phyloP scores from a whole-genome alignment of 1,140 invertebrate genomes.

The Microplitis demolitor region DNA sequence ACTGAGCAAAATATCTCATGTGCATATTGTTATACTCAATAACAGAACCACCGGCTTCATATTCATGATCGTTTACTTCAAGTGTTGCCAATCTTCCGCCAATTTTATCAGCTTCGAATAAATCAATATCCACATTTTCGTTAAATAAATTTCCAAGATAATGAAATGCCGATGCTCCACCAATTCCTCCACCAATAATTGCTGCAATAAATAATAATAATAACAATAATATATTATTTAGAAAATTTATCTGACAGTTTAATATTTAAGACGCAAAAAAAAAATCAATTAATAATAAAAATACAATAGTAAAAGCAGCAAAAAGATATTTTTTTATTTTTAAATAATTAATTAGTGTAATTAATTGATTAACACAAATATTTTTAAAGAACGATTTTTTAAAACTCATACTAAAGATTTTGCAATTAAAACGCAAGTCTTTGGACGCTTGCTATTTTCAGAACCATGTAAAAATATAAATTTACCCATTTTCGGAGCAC shows the following conservation, averaged over 20 bases:
- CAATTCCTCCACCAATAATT: slow-evolving; percentile 70
- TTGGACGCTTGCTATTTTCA: no score
- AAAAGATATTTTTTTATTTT: no score
- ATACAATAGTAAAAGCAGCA: no score
- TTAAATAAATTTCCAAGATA: slow-evolving; percentile 65
- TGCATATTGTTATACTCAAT: slow-evolving; percentile 69
- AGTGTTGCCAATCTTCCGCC: slow-evolving; percentile 67
- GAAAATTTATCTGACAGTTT: not conserved
- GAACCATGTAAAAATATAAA: no score
- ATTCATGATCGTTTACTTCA: slow-evolving; percentile 57
- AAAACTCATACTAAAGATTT: no score
- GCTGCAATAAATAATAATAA: slow-evolving; percentile 50
- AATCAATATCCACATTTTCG: slow-evolving; percentile 56
- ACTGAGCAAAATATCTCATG: slow-evolving; percentile 64
- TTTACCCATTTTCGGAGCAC: no score
- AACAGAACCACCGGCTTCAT: slow-evolving; percentile 68
- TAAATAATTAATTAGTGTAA: no score
- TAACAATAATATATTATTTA: not conserved
- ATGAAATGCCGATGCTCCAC: slow-evolving; percentile 67
- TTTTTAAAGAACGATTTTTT: no score
- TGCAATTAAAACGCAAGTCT: no score
- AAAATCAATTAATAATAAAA: not conserved
- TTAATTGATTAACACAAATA: no score
- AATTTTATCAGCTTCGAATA: slow-evolving; percentile 64
- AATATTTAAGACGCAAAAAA: not conserved